Percentiles rank a stretch among this genome's conserved stretches.
phyloP scores from a whole-genome alignment of 2,888 invertebrate genomes.

The Synergus japonicus region DNA sequence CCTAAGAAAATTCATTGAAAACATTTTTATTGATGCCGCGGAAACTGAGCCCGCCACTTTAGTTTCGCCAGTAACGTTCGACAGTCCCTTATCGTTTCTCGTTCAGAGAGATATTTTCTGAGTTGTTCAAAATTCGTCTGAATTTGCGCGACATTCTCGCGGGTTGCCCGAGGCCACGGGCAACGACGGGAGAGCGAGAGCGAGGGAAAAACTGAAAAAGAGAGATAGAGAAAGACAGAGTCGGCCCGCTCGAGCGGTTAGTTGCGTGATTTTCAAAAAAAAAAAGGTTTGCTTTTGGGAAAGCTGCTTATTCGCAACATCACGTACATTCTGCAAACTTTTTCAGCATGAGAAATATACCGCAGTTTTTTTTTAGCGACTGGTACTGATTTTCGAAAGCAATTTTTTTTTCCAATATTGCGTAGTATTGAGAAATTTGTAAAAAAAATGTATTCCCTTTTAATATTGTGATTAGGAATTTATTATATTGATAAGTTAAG shows the following conservation, averaged over 20 bases:
- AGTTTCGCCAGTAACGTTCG: neutral
- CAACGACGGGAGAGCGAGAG: slow-evolving; percentile 9
- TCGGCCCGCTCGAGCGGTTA: neutral
- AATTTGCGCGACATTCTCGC: slow-evolving; percentile 17
- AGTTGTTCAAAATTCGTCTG: slow-evolving; percentile 1
- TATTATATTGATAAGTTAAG: no score
- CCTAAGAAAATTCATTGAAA: slow-evolving; percentile 73
- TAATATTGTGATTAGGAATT: no score
- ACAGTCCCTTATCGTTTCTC: neutral
- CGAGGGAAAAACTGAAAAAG: neutral
- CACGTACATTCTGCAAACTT: neutral
- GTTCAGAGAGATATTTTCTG: neutral
- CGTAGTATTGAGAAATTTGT: no score
- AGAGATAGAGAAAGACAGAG: slow-evolving; percentile 23
- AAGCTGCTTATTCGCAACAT: slow-evolving; percentile 23
- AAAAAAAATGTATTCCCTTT: no score
- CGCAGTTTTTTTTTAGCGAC: no score
- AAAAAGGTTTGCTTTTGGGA: slow-evolving; percentile 8
- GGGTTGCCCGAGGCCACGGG: slow-evolving; percentile 42
- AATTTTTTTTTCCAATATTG: no score
- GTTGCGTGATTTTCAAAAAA: slow-evolving; percentile 6
- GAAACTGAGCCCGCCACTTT: slow-evolving; percentile 34
- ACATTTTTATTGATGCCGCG: slow-evolving; percentile 64
- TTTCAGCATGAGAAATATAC: no score
- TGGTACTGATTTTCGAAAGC: no score